Conservation (phyloP, 2,888 invertebrate species). For the Iselma pallidipennis region DNA sequence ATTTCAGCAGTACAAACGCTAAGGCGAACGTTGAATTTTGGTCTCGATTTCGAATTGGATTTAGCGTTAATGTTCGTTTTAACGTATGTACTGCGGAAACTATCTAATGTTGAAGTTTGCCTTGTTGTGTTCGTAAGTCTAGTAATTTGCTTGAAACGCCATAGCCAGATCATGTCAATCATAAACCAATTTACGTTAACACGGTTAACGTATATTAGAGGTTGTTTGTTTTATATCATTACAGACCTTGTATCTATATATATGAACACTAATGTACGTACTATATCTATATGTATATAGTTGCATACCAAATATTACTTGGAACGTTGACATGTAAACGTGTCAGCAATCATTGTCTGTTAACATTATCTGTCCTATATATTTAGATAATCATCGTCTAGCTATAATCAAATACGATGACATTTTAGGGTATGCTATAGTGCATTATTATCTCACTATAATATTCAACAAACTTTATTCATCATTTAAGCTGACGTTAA, state of each 20-base stretch:
- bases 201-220: neutral
- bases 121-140: neutral
- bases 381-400: neutral
- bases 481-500: neutral
- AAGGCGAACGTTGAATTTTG: no score
- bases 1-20: no score
- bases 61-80: no score
- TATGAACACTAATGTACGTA: neutral
- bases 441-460: neutral
- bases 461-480: neutral
- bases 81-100: no score
- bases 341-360: neutral
- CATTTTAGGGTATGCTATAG: neutral
- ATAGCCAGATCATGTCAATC: neutral
- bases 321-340: no score
- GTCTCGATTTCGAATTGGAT: no score
- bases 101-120: no score
- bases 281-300: neutral
- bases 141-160: neutral
- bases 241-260: neutral
- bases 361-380: neutral
- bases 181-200: neutral
- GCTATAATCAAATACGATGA: neutral
- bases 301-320: no score
- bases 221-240: neutral